Conservation (phyloP, 1,140 invertebrate genomes). For the Pristionchus pacificus region DNA sequence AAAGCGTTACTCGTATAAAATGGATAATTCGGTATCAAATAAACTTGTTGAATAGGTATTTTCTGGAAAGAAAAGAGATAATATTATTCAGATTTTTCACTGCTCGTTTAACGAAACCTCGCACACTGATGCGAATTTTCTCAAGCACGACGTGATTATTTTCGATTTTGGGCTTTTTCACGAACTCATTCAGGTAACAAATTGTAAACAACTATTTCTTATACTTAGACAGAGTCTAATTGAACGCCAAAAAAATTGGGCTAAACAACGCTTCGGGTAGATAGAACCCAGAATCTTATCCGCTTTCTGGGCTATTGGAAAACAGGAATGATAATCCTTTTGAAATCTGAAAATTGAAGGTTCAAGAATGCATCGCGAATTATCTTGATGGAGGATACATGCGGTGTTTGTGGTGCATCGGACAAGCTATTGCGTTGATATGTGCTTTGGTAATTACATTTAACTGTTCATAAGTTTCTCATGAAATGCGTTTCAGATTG, state of each 20-base stretch:
- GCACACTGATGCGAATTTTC: conserved; percentile 24
- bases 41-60: background rate
- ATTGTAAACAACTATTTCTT: too few relatives aligned
- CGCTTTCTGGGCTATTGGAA: too few relatives aligned
- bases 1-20: background rate
- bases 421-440: conserved; percentile 31
- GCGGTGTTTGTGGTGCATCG: conserved; percentile 40
- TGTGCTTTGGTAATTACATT: conserved; percentile 23
- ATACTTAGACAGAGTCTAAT: too few relatives aligned
- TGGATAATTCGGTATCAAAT: background rate
- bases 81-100: conserved; percentile 32
- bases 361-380: conserved; percentile 44
- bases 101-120: conserved; percentile 38
- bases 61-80: background rate
- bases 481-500: conserved; percentile 21
- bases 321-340: too few relatives aligned
- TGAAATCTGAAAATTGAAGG: too few relatives aligned
- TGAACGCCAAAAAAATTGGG: too few relatives aligned
- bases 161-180: conserved; percentile 44
- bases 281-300: too few relatives aligned
- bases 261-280: too few relatives aligned
- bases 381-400: conserved; percentile 42
- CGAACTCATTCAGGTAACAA: conserved; percentile 38
- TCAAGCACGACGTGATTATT: conserved; percentile 37
- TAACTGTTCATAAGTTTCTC: too few relatives aligned